These are phyloP conservation scores for Drosophila pseudoobscura DNA, from an alignment of 1,140 invertebrate species.

Conservation along the genomic window DNA sequence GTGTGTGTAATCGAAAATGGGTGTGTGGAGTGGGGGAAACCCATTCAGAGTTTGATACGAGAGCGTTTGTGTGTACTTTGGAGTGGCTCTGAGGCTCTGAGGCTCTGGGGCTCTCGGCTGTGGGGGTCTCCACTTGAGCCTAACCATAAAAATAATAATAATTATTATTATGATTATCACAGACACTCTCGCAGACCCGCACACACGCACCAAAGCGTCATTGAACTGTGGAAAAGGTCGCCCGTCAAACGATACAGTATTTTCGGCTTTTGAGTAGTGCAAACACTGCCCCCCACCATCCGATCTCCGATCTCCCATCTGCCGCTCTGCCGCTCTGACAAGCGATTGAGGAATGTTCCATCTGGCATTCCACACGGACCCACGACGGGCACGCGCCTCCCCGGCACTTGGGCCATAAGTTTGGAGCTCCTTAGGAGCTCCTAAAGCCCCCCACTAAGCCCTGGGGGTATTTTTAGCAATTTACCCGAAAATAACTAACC, in stretches of 20 bases:
- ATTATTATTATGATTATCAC: slow-evolving; percentile 62
- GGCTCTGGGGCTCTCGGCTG: slow-evolving; percentile 8
- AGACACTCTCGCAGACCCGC: slow-evolving; percentile 43
- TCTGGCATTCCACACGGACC: not conserved
- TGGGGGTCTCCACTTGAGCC: slow-evolving; percentile 58
- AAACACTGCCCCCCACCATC: slow-evolving; percentile 15
- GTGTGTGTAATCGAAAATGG: slow-evolving; percentile 57
- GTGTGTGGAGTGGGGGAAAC: slow-evolving; percentile 31
- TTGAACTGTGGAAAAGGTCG: slow-evolving; percentile 77
- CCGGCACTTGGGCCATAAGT: too few relatives aligned
- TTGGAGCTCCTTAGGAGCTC: not conserved
- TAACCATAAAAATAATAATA: slow-evolving; percentile 56
- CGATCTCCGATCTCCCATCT: slow-evolving; percentile 16
- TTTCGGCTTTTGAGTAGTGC: slow-evolving; percentile 13
- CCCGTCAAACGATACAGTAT: slow-evolving; percentile 30
- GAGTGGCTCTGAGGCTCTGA: slow-evolving; percentile 56
- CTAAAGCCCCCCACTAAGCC: slow-evolving; percentile 21
- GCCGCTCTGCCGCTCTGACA: slow-evolving; percentile 53
- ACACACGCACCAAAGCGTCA: slow-evolving; percentile 53
- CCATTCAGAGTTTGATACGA: slow-evolving; percentile 29
- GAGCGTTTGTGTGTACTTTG: slow-evolving; percentile 61
- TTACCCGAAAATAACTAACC: slow-evolving; percentile 13
- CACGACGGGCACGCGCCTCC: slow-evolving; percentile 9
- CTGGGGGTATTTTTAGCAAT: slow-evolving; percentile 35
- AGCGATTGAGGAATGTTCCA: not conserved